Conservation (phyloP, 2,797 vertebrate species). For the Sitta carolinensis region DNA sequence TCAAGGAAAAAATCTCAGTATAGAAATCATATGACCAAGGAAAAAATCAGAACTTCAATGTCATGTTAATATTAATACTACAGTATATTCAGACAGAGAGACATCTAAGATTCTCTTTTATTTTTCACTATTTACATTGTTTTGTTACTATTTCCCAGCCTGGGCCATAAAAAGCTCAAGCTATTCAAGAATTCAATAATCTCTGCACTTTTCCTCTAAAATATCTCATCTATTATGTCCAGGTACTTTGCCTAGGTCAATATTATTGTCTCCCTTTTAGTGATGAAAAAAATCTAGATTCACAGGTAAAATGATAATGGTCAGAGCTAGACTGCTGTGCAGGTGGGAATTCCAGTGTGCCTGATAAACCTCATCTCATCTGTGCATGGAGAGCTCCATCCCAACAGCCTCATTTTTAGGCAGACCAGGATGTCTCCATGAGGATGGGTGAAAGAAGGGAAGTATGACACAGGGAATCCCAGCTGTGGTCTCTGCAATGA, state of each 20-base stretch:
- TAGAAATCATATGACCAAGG: background rate
- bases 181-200: background rate
- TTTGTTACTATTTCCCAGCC: background rate
- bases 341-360: background rate
- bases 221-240: background rate
- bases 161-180: background rate
- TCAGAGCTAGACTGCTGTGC: background rate
- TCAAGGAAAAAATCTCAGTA: background rate
- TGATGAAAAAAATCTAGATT: background rate
- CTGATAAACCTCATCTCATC: background rate
- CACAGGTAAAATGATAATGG: background rate
- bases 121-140: background rate
- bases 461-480: background rate
- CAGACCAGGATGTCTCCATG: background rate
- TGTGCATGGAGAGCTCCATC: background rate
- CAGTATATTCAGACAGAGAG: background rate
- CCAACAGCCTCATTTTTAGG: background rate
- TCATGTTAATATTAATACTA: background rate
- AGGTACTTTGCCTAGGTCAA: background rate
- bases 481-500: background rate
- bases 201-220: background rate
- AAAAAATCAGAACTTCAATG: constrained; percentile 3
- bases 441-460: background rate
- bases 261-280: background rate
- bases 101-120: background rate